Conservation (phyloP, 2,888 invertebrate genomes). For the Meiosimyza decipiens region DNA sequence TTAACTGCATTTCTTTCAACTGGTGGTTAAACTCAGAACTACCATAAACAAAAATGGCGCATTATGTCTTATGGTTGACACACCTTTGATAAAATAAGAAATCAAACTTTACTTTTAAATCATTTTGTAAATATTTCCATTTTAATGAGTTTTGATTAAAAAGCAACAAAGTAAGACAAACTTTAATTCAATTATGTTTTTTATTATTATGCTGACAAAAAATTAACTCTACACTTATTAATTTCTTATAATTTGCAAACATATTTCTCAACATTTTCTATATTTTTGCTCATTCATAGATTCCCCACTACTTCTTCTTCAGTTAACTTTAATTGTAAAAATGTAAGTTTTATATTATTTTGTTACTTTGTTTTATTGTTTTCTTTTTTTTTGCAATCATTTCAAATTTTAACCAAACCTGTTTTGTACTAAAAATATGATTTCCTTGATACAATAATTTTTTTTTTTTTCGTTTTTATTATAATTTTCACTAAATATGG, state of each 20-base stretch:
- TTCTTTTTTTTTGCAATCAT: constrained; percentile 27
- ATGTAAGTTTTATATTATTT: too few species aligned
- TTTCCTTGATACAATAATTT: background rate
- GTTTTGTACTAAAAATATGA: too few species aligned
- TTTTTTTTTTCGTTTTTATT: constrained; percentile 10
- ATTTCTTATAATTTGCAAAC: constrained; percentile 34
- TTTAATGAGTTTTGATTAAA: background rate
- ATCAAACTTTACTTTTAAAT: constrained; percentile 9
- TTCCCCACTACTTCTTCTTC: constrained; percentile 16
- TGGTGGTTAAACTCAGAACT: constrained; percentile 16
- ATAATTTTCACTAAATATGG: constrained; percentile 47
- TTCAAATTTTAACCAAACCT: too few species aligned
- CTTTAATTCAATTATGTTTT: constrained; percentile 21
- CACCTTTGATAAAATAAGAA: constrained; percentile 50
- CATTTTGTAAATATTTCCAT: constrained; percentile 22
- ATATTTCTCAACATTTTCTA: constrained; percentile 28
- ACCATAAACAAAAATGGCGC: constrained; percentile 35
- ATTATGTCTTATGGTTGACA: constrained; percentile 68
- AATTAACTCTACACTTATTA: constrained; percentile 15
- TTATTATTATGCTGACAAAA: constrained; percentile 34
- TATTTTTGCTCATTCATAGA: constrained; percentile 16
- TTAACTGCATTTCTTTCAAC: constrained; percentile 25
- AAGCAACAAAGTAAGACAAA: background rate
- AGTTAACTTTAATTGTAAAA: too few species aligned
- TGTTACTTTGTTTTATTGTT: background rate